Base-by-base conservation (phyloP, 2,797 vertebrate genomes). In the Pampus argenteus region DNA sequence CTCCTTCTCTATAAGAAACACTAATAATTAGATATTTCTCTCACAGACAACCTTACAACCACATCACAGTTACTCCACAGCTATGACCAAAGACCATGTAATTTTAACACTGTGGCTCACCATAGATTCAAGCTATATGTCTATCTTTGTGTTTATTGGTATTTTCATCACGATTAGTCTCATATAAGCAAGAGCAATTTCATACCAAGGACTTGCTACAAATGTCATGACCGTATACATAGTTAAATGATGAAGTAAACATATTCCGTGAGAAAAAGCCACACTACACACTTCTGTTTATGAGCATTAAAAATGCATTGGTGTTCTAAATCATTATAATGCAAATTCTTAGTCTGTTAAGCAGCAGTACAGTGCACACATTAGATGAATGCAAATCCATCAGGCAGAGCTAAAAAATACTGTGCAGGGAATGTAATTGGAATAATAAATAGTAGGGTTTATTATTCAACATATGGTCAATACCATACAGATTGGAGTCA, bases 221-320 rank as follows among this genome's bases (percentile, higher is more conserved):
- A 84, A 89, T 81, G 66, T 54, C 81, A 78, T 7, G 25, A 47
- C 70, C 67, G 45, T 71, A 78, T 36, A 60, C 63, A 63, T 66
- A 51, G 76, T 85, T 85, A 78, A 82, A 85, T 81, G 65, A 56
- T 48, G 67, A 75, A 49, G 71, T 85, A 89, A 88, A 88, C 81
- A 73, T 58, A 84, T 81, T 88, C 65, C 71, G 59, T 74, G 60
- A 63, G 56, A 71, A 74, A 74, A 78, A 38, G 36, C 67, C 64
- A 76, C 82, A 74, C 66, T 73, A 52, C 83, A 74, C 75, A 79
- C 71, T 83, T 83, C 84, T 91, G 86, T 88, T 92, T 89, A 85
- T 89, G 85, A 89, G 88, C 89, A 92, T 92, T 91, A 91, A 87
- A 91, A 91, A 91, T 92, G 84, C 90, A 89, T 90, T 82, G 86